Percentiles rank a stretch among this genome's conserved stretches.
phyloP scores from a whole-genome alignment of 2,888 invertebrate species.

The Exocentrus adspersus region DNA sequence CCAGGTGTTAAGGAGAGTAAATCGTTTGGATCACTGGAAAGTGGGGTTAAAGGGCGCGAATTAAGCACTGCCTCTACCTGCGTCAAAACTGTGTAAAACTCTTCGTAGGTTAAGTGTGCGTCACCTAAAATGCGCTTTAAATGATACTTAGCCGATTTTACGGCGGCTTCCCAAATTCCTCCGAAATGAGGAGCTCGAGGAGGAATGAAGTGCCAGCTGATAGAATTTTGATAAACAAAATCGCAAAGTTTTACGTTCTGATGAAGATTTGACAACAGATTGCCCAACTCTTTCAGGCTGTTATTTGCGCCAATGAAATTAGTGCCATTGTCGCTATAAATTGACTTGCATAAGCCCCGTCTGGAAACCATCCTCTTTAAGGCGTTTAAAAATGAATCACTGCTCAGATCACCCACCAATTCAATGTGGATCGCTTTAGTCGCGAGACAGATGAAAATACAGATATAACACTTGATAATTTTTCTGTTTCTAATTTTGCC shows the following conservation, averaged over 20 bases:
- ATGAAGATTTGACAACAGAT: not conserved
- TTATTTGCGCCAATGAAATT: slow-evolving; percentile 2
- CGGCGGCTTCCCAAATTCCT: slow-evolving; percentile 53
- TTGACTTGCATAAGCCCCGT: slow-evolving; percentile 25
- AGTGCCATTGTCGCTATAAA: slow-evolving; percentile 17
- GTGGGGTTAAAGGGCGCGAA: slow-evolving; percentile 49
- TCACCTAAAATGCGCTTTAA: slow-evolving; percentile 43
- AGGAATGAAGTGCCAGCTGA: slow-evolving; percentile 45
- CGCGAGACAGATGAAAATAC: slow-evolving; percentile 48
- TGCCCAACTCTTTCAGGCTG: not conserved
- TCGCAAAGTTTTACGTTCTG: not conserved
- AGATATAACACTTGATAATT: slow-evolving; percentile 45
- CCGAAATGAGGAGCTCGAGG: slow-evolving; percentile 50
- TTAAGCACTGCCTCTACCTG: slow-evolving; percentile 51
- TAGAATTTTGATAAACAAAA: not conserved
- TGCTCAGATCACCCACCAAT: slow-evolving; percentile 43
- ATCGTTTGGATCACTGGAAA: slow-evolving; percentile 48
- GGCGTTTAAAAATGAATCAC: slow-evolving; percentile 35
- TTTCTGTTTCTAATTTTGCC: slow-evolving; percentile 33
- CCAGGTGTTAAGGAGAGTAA: slow-evolving; percentile 45
- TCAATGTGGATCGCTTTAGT: slow-evolving; percentile 54
- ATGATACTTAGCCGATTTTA: slow-evolving; percentile 51
- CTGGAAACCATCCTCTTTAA: slow-evolving; percentile 34
- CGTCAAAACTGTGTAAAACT: slow-evolving; percentile 48
- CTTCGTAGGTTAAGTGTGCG: slow-evolving; percentile 47